Conservation (phyloP, 2,113 vertebrate genomes). For the Atlantisia rogersi region DNA sequence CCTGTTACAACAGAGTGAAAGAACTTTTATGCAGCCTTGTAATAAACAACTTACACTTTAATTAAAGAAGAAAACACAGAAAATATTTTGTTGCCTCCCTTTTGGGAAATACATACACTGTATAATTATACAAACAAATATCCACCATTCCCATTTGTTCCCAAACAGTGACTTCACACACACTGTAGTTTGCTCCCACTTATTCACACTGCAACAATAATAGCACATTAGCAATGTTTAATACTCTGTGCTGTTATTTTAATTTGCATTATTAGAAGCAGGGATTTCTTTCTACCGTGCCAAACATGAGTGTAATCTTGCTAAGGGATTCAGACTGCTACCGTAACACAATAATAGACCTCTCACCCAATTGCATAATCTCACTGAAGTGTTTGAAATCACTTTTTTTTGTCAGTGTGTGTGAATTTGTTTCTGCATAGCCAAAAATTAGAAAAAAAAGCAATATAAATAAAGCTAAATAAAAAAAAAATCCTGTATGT, state of each 20-base stretch:
- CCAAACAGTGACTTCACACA: conserved; percentile 1
- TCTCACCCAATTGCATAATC: background rate
- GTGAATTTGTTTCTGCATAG: background rate
- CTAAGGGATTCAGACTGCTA: conserved; percentile 24
- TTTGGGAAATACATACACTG: background rate
- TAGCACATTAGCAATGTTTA: background rate
- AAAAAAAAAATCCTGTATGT: background rate
- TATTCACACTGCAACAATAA: background rate
- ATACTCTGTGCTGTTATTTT: background rate
- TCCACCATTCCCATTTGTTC: background rate
- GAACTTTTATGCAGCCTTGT: conserved; percentile 19
- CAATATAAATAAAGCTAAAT: background rate
- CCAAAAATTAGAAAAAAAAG: background rate
- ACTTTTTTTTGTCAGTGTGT: background rate
- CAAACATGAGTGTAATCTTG: background rate
- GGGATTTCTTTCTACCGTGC: background rate
- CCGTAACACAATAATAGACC: background rate
- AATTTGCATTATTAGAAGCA: background rate
- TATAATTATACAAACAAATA: background rate
- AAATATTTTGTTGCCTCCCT: background rate
- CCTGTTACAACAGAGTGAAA: conserved; percentile 73
- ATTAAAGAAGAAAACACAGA: conserved; percentile 26
- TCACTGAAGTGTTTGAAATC: background rate
- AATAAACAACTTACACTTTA: background rate
- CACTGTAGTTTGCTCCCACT: background rate